These are phyloP conservation scores for Sparus aurata DNA, from an alignment of 2,797 vertebrate genomes.

Conservation along the genomic window DNA sequence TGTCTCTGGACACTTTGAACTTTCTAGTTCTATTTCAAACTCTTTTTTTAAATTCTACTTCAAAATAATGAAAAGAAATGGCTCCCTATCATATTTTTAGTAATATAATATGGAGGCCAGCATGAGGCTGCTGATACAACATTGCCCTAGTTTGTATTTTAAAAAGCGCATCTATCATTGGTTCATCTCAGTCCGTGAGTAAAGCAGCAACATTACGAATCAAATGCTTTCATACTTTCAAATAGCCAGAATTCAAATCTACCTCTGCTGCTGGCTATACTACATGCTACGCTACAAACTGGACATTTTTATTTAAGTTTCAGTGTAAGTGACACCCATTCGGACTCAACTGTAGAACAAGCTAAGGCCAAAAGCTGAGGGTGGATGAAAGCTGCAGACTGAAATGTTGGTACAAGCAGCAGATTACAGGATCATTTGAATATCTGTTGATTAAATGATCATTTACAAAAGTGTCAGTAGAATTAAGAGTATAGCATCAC, in stretches of 20 bases:
- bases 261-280: background rate
- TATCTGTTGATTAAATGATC: background rate
- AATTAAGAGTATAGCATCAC: background rate
- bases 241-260: background rate
- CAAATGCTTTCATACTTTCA: background rate
- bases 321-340: background rate
- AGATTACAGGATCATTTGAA: background rate
- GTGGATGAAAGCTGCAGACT: background rate
- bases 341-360: background rate
- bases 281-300: background rate
- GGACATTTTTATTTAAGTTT: background rate
- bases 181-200: background rate
- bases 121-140: background rate
- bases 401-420: background rate
- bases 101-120: constrained; percentile 5
- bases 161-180: constrained; percentile 3
- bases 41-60: background rate
- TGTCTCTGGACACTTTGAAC: background rate
- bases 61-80: background rate
- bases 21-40: background rate
- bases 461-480: background rate
- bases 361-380: background rate
- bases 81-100: background rate
- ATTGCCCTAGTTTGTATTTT: background rate
- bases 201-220: background rate